Evolutionary conservation across 2,797 vertebrate genomes (phyloP).

Genomic region (Heterohyrax brucei): DNA sequence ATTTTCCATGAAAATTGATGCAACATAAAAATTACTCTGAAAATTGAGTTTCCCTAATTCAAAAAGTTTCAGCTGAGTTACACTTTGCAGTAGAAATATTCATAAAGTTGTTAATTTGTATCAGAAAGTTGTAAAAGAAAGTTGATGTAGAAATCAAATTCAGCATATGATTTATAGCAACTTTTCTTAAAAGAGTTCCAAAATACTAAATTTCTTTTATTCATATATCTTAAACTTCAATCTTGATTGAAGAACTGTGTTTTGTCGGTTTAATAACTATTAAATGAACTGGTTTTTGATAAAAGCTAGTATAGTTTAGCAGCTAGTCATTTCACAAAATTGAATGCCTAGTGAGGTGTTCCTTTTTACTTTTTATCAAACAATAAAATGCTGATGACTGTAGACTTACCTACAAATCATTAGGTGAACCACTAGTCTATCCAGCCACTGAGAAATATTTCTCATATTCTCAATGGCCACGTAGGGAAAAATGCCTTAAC

Average conservation of each 20-base stretch:
- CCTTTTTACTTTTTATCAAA: not conserved
- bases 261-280: not conserved
- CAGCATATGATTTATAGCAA: constrained; percentile 36
- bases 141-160: constrained; percentile 39
- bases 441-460: not conserved
- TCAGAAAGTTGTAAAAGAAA: constrained; percentile 55
- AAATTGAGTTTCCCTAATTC: constrained; percentile 72
- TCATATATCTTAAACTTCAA: not conserved
- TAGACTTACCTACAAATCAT: not conserved
- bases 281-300: constrained; percentile 6
- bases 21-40: constrained; percentile 62
- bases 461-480: not conserved
- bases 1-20: constrained; percentile 73
- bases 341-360: not conserved
- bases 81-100: constrained; percentile 57
- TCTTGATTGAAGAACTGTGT: not conserved
- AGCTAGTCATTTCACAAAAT: constrained; percentile 41
- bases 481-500: not conserved
- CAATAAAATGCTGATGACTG: not conserved
- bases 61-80: constrained; percentile 63
- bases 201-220: not conserved
- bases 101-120: constrained; percentile 54
- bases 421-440: not conserved
- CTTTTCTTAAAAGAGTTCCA: not conserved
- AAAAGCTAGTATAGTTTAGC: not conserved